Base-by-base conservation (phyloP, 2,113 vertebrate species). In the Sigmodon hispidus region DNA sequence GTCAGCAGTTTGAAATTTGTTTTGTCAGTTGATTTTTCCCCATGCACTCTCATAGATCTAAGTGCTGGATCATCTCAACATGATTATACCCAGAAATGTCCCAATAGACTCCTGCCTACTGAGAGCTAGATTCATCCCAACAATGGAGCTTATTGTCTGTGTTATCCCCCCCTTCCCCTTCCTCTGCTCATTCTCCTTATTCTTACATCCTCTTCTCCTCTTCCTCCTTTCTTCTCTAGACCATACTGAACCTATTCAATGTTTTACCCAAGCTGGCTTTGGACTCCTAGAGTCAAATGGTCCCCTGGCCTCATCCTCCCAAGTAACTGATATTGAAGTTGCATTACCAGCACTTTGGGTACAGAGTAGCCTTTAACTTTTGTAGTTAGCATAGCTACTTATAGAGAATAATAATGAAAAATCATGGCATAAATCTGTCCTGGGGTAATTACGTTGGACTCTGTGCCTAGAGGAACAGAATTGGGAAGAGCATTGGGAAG, bases 1-100 rank as follows among this genome's bases (percentile, higher is more conserved):
- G 76, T 95, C 80, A 96, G 59, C 85, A 93, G 57, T 92, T 84
- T 80, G 59, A 92, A 77, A 96, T 94, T 79, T 88, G 91, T 97
- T 87, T 92, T 91, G 75, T 88, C 63, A 76, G 57, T 93, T 93
- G 94, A 43, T 93, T 96, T 96, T 89, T 7, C 77, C 59, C 61
- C 59, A 61, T 79, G 63, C n/a, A 57, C 59, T 76, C 24, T 97
- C 79, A 29, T n/a, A 34, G 79, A 93, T 94, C 80, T 45, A 94
- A 75, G 81, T 31, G 31, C 50, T 84, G 0, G 17, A 61, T 61
- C 87, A 75, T 97, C 77, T 97, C 83, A 48, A 9, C 40, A 17
- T 65, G 69, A 80, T 69, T 73, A 21, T 50, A 77, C 61, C 36
- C 83, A 87, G 89, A 85, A 86, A 63, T 87, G 65, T n/a, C 67